These are phyloP conservation scores for Leptonema lineaticorne DNA, from an alignment of 1,140 invertebrate genomes.

Conservation along the genomic window DNA sequence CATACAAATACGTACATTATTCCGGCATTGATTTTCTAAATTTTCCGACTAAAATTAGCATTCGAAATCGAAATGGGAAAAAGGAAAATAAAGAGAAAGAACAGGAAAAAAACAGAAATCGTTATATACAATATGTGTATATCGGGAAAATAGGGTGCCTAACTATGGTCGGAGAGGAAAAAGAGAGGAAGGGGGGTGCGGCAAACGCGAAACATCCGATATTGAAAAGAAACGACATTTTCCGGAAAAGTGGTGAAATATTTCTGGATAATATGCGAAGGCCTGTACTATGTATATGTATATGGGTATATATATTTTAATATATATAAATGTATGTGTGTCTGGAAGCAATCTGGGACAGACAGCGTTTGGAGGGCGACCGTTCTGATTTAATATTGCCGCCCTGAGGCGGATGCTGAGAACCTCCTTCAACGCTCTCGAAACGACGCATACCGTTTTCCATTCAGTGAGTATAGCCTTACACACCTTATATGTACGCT, in stretches of 20 bases:
- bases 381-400: slow-evolving; percentile 22
- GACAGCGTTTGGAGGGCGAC: neutral
- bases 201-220: slow-evolving; percentile 15
- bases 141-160: no score
- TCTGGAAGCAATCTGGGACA: slow-evolving; percentile 18
- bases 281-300: neutral
- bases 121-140: no score
- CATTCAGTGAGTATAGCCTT: no score
- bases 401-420: neutral
- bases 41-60: slow-evolving; percentile 16
- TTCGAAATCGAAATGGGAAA: neutral
- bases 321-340: no score
- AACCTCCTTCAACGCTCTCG: neutral
- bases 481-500: neutral
- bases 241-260: slow-evolving; percentile 19
- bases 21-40: slow-evolving; percentile 2
- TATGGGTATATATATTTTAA: no score
- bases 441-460: no score
- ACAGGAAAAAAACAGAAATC: no score
- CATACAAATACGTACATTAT: no score
- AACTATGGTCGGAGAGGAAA: neutral
- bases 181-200: neutral
- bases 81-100: neutral
- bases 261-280: slow-evolving; percentile 14
- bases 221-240: slow-evolving; percentile 13